Evolutionary conservation across 2,888 invertebrate genomes (phyloP), one percentile per base, ranked within the genome.

Genomic region (Lasius platythorax): DNA sequence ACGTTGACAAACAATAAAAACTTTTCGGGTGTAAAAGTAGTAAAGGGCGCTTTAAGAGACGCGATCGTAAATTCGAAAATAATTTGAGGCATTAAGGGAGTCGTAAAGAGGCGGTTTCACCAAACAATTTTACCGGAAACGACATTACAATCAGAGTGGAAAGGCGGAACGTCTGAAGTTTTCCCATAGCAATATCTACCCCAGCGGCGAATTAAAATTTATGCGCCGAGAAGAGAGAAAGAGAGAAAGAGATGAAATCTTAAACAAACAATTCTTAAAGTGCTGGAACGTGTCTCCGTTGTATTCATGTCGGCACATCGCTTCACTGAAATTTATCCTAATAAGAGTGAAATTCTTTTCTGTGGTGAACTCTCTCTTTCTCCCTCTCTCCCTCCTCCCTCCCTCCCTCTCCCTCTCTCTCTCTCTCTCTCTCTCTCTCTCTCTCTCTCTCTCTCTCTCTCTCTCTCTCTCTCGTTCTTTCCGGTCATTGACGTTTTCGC

Each of bases 121-220:
- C 79, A 81, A 81, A 81, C 79, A 81, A 74, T 81, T 74, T 81
- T 74, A 73, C 61, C 61, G 79, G 75, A 81, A 84, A 89, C 56
- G 83, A 68, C 53, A 61, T 85, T 68, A 85, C 76, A 85, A 83
- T 82, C 85, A 70, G 64, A 30, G 37, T 23, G 56, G 18, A 18
- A 40, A 56, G 46, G 58, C 15, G 67, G 64, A 53, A 66, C 73
- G 58, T 2, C 74, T 74, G 64, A 83, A 83, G 64, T 83, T 84
- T 85, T 75, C 64, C 66, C 78, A 53, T 70, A 63, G 83, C 63
- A 75, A 75, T 87, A 82, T 87, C 78, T 75, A 83, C 82, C 87
- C 83, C 72, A 74, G 73, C 66, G 75, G 84, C 72, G 75, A 85
- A 88, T 87, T 89, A 85, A 85, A 89, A 87, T 88, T 82, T 85